A percentile compares a stretch with the other conserved stretches of the same genome.
phyloP scores from a whole-genome alignment of 2,797 vertebrate species.

The Pangasius sanitwongsei region DNA sequence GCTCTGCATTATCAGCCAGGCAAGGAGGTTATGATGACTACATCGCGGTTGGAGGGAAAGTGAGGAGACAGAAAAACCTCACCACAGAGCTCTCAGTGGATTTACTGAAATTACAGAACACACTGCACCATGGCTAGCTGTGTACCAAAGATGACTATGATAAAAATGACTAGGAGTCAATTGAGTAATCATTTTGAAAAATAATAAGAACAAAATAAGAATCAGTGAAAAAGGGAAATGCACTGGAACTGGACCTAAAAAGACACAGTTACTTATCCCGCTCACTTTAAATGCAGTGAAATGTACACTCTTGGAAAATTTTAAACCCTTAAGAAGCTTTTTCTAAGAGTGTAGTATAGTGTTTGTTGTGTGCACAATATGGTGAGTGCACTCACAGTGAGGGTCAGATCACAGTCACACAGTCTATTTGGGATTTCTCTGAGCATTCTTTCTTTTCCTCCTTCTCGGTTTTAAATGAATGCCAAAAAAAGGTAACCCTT shows the following conservation, averaged over 20 bases:
- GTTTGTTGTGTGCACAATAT: not conserved
- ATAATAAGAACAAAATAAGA: not conserved
- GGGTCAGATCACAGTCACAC: not conserved
- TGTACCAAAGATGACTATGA: not conserved
- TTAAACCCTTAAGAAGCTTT: not conserved
- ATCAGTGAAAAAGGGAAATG: not conserved
- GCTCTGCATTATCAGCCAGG: conserved; percentile 47
- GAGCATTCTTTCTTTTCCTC: not conserved
- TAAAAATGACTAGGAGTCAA: not conserved
- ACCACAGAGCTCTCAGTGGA: conserved; percentile 25
- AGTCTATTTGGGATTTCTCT: not conserved
- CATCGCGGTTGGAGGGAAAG: conserved; percentile 21
- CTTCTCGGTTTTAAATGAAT: not conserved
- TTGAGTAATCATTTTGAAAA: not conserved
- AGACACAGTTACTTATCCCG: not conserved
- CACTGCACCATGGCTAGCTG: conserved; percentile 7
- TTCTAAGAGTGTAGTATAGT: not conserved
- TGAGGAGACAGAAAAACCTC: conserved; percentile 23
- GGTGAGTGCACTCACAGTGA: no score
- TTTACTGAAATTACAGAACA: conserved; percentile 34
- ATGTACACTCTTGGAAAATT: not conserved
- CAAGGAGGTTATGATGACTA: conserved; percentile 43
- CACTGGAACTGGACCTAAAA: not conserved
- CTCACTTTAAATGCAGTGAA: not conserved
- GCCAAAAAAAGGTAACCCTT: not conserved